phyloP scores from a whole-genome alignment of 2,797 vertebrate species.

The Myotis planiceps region DNA sequence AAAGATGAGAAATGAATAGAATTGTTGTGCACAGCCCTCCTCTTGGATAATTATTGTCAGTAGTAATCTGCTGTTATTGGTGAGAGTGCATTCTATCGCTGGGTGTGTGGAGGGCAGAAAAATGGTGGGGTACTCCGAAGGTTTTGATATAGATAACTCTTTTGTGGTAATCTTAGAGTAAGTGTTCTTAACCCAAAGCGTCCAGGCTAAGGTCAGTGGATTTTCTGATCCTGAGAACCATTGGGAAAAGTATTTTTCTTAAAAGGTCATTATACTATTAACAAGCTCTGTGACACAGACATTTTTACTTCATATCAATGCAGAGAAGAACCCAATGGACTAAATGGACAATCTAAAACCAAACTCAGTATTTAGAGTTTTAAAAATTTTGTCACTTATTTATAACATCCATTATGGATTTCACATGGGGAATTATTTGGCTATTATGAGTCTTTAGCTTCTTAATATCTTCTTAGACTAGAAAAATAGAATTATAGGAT shows the following conservation, averaged over 20 bases:
- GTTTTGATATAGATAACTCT: neutral
- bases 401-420: slow-evolving; percentile 29
- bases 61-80: neutral
- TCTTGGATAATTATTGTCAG: neutral
- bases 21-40: neutral
- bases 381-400: neutral
- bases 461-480: neutral
- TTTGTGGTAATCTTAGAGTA: neutral
- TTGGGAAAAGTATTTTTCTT: slow-evolving; percentile 29
- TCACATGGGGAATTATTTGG: neutral
- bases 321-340: neutral
- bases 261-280: neutral
- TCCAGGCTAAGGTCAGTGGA: neutral
- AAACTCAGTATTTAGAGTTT: neutral
- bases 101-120: neutral
- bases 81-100: neutral
- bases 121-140: neutral
- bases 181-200: neutral
- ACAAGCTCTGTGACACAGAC: neutral
- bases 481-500: neutral
- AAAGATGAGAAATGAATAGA: slow-evolving; percentile 11
- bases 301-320: neutral
- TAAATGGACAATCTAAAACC: neutral
- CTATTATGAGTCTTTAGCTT: slow-evolving; percentile 31
- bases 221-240: slow-evolving; percentile 9